A percentile compares a stretch with the other conserved stretches of the same genome.
These are phyloP conservation scores for Spodoptera littoralis DNA, from an alignment of 2,888 invertebrate genomes.

Conservation along the genomic window DNA sequence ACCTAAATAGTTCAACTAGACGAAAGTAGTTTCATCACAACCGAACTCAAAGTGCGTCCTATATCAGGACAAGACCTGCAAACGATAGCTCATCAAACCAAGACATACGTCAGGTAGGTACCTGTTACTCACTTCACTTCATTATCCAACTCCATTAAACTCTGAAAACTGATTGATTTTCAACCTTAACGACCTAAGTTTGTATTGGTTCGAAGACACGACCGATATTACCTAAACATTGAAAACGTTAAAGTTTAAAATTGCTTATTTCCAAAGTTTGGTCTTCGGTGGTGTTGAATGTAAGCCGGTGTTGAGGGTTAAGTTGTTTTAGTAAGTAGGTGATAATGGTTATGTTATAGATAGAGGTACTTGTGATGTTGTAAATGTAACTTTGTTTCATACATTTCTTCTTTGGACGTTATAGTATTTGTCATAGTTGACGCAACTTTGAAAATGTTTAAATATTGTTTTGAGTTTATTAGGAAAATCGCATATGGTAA, in stretches of 20 bases:
- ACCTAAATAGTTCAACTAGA: too few relatives aligned
- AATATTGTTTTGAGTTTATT: too few relatives aligned
- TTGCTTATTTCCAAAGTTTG: constrained; percentile 41
- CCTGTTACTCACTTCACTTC: constrained; percentile 3
- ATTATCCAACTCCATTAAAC: constrained; percentile 27
- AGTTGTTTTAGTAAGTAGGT: too few relatives aligned
- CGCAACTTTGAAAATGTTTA: too few relatives aligned
- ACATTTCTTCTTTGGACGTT: too few relatives aligned
- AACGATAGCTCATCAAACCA: constrained; percentile 17
- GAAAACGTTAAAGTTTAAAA: constrained; percentile 42
- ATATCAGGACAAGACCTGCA: not conserved
- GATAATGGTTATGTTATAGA: not conserved
- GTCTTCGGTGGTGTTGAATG: not conserved
- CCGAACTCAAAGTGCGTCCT: too few relatives aligned
- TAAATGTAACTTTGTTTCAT: too few relatives aligned
- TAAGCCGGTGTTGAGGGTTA: constrained; percentile 4
- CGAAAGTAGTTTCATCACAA: too few relatives aligned
- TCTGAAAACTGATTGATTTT: constrained; percentile 40
- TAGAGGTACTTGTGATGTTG: not conserved
- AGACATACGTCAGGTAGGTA: not conserved
- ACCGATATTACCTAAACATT: constrained; percentile 35
- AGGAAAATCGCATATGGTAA: too few relatives aligned
- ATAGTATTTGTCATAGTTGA: too few relatives aligned
- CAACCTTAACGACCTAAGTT: constrained; percentile 49
- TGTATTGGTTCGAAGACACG: constrained; percentile 36